Evolutionary conservation across 2,797 vertebrate genomes (phyloP).

Genomic region (Chiroxiphia lanceolata): DNA sequence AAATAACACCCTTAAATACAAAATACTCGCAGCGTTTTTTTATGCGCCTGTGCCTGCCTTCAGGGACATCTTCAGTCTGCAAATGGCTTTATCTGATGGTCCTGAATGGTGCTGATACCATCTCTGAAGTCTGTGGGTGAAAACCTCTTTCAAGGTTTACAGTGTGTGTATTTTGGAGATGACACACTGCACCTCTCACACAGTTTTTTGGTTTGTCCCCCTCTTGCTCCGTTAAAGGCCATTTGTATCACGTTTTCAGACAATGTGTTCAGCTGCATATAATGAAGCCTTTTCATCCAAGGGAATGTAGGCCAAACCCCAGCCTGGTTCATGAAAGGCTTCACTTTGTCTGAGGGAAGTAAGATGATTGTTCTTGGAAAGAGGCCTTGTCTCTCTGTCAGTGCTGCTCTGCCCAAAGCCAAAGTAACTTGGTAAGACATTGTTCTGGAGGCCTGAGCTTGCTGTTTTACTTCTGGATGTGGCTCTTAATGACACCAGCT

Average conservation of each 20-base stretch:
- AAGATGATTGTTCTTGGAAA: neutral
- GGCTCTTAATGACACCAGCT: neutral
- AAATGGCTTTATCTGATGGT: neutral
- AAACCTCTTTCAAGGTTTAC: neutral
- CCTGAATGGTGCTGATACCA: neutral
- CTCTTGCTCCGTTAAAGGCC: neutral
- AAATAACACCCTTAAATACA: neutral
- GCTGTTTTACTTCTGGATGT: neutral
- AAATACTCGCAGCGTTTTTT: neutral
- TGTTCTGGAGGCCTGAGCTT: neutral
- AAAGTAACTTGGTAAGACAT: neutral
- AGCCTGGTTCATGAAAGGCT: neutral
- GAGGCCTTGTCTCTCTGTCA: neutral
- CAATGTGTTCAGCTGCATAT: neutral
- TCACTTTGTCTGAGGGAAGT: neutral
- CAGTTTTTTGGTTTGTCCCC: neutral
- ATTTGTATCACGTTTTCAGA: neutral
- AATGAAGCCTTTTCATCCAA: slow-evolving; percentile 1
- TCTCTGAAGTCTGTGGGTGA: neutral
- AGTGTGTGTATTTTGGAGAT: neutral
- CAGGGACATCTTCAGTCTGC: neutral
- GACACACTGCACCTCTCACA: neutral
- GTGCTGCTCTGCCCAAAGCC: neutral
- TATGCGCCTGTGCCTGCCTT: neutral
- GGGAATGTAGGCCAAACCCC: neutral